These are phyloP conservation scores for Glandiceps talaboti DNA, from an alignment of 53 echinoderm and acorn worm species.

Conservation along the genomic window DNA sequence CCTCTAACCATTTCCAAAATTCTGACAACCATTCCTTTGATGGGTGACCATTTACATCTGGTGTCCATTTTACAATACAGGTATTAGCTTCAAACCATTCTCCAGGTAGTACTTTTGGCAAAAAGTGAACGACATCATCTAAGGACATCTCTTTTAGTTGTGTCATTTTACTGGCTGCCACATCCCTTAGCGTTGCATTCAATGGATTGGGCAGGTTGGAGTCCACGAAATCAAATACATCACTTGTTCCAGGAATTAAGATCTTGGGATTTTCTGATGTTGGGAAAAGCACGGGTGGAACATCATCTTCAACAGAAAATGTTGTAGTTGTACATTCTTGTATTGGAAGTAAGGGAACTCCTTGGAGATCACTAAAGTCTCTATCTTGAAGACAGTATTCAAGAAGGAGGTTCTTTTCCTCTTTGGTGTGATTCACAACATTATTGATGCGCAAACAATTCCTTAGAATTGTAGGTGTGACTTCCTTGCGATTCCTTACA, in stretches of 20 bases:
- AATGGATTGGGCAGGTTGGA: not conserved
- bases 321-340: slow-evolving; percentile 12
- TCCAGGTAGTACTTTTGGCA: slow-evolving; percentile 25
- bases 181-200: not conserved
- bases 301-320: not conserved
- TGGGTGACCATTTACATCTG: slow-evolving; percentile 11
- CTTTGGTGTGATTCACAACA: slow-evolving; percentile 3
- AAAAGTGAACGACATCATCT: not conserved
- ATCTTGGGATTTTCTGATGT: not conserved
- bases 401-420: slow-evolving; percentile 28
- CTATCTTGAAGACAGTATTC: slow-evolving; percentile 23
- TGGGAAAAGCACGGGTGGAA: not conserved
- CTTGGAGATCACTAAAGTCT: slow-evolving; percentile 15
- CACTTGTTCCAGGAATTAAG: not conserved
- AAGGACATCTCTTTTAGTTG: not conserved
- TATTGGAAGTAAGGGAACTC: slow-evolving; percentile 21
- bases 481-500: not conserved
- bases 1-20: slow-evolving; percentile 27
- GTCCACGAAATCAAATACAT: not conserved
- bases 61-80: slow-evolving; percentile 14
- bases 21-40: slow-evolving; percentile 11
- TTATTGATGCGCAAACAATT: slow-evolving; percentile 9
- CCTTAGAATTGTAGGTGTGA: slow-evolving; percentile 28
- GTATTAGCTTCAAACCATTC: slow-evolving; percentile 14
- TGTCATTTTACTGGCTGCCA: not conserved